Evolutionary conservation across 1,140 invertebrate species (phyloP), one percentile per base, ranked within the genome.

Genomic region (Drosophila novamexicana): DNA sequence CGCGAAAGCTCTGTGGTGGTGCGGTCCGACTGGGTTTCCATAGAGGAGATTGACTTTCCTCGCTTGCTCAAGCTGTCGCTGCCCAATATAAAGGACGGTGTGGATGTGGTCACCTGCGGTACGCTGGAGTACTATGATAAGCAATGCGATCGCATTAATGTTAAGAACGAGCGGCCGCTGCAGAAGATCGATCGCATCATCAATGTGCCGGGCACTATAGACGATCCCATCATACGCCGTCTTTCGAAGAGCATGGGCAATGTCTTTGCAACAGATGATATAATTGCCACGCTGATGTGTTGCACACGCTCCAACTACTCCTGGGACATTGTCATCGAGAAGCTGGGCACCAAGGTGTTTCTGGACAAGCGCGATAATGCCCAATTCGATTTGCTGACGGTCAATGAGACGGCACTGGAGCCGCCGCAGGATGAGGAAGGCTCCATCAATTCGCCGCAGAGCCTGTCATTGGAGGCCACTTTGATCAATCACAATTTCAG

Each of bases 401-500:
- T 99, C 0, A 99, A 99, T 92, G 99, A 99, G 93, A 99, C 99
- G 0, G 98, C 98, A 0, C 96, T 97, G 36, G 99, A 99, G 81
- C 98, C 98, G 7, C 99, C 99, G 0, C 96, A 97, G 54, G 98
- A 98, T 83, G 99, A 99, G 91, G 97, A 97, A 54, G 97, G 96
- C 80, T 97, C 97, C 42, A 95, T 99, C 54, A 99, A 99, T 92
- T 98, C 98, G 0, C 98, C 98, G 0, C 95, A 97, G 56, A 99
- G 99, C 93, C 93, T 99, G 45, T 98, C 98, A 0, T 94, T 99
- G 1, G 99, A 99, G 93, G 99, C 99, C 0, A 99, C 99, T 0
- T 99, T 99, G 90, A 99, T 99, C 84, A 99, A 99, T 93, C 98
- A 99, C 90, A 99, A 99, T 92, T 99, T 99, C 93, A 98, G 98